These are phyloP conservation scores for Marcusenius ussheri DNA, from an alignment of 2,113 vertebrate species.

Conservation along the genomic window DNA sequence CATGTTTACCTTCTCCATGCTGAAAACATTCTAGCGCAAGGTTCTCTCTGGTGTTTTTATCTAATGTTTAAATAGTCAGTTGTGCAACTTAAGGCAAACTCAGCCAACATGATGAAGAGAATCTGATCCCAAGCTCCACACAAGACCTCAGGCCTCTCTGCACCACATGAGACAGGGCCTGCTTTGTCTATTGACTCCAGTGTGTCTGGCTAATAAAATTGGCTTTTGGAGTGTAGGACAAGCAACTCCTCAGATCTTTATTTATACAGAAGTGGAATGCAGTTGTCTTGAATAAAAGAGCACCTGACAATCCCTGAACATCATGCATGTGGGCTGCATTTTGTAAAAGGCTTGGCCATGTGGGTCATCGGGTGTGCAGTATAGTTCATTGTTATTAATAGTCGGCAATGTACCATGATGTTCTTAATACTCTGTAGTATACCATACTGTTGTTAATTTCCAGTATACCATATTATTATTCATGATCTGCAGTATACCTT, in stretches of 20 bases:
- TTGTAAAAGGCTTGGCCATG: background rate
- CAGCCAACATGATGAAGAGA: background rate
- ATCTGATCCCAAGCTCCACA: background rate
- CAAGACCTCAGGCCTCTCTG: background rate
- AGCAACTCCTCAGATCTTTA: background rate
- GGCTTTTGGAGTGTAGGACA: background rate
- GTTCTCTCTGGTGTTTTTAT: background rate
- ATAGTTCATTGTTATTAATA: background rate
- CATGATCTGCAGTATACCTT: background rate
- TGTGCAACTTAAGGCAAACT: background rate
- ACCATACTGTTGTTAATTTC: background rate
- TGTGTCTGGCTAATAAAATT: background rate
- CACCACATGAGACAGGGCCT: background rate
- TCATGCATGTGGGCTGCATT: background rate
- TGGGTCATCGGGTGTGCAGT: background rate
- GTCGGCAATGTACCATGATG: background rate
- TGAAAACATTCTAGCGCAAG: background rate
- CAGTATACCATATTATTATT: background rate
- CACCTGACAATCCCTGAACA: background rate
- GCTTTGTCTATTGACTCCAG: background rate
- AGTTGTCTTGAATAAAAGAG: background rate
- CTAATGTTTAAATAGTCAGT: background rate
- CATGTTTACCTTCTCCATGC: background rate
- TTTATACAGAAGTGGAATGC: background rate
- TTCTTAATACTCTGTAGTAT: background rate